These are phyloP conservation scores for Odontocolon sp. DNA, from an alignment of 2,888 invertebrate species.

Conservation along the genomic window DNA sequence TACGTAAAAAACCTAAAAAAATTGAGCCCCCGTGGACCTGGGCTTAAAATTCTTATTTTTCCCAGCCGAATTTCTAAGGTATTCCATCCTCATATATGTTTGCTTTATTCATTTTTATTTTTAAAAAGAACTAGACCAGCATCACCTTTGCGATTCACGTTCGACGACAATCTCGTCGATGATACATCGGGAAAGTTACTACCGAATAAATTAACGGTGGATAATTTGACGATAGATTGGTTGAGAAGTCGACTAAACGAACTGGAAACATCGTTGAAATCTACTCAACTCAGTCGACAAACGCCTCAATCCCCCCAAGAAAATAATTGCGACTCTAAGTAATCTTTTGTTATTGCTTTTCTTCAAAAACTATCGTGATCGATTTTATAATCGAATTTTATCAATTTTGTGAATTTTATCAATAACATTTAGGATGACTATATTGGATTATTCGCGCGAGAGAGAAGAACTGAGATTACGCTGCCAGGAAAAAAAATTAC, in stretches of 20 bases:
- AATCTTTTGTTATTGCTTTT: conserved; percentile 45
- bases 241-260: conserved; percentile 90
- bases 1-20: no score
- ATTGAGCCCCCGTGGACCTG: no score
- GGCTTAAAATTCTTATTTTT: no score
- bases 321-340: conserved; percentile 75
- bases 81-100: no score
- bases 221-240: conserved; percentile 96
- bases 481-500: conserved; percentile 92
- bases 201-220: conserved; percentile 94
- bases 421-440: conserved; percentile 65
- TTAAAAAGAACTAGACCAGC: conserved; percentile 88
- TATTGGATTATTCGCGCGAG: conserved; percentile 77
- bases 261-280: conserved; percentile 89
- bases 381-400: no score
- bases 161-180: conserved; percentile 93
- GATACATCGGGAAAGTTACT: conserved; percentile 93
- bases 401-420: background rate
- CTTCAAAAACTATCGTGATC: background rate
- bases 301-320: conserved; percentile 64
- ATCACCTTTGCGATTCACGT: conserved; percentile 90
- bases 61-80: no score
- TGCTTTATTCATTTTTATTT: background rate
- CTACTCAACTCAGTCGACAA: conserved; percentile 86
- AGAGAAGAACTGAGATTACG: conserved; percentile 89